Percentiles rank a stretch among this genome's conserved stretches.
These are phyloP conservation scores for Pogonognathellus flavescens DNA, from an alignment of 1,140 invertebrate species.

Conservation along the genomic window DNA sequence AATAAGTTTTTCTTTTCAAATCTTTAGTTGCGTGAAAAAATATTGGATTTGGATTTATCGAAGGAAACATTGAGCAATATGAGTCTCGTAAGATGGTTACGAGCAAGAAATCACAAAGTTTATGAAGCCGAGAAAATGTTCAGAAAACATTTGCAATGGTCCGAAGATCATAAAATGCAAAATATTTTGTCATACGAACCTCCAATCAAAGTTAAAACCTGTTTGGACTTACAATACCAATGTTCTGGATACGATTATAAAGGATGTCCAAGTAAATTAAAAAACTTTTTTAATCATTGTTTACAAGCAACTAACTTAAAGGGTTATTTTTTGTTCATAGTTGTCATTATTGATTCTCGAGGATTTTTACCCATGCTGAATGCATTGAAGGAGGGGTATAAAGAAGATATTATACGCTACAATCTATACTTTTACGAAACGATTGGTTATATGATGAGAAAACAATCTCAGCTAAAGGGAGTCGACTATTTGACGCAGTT, in stretches of 20 bases:
- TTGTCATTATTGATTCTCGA: background rate
- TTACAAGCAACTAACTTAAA: too few species aligned
- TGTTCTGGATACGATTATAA: background rate
- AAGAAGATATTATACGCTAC: background rate
- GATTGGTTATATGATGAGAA: background rate
- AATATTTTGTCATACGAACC: background rate
- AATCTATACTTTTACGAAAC: background rate
- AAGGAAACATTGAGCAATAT: background rate
- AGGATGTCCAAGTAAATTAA: background rate
- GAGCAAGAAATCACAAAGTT: constrained; percentile 54
- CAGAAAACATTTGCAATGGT: constrained; percentile 19
- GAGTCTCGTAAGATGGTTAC: background rate
- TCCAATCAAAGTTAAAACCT: background rate
- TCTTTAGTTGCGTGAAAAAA: background rate
- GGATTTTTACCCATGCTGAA: background rate
- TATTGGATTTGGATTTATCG: background rate
- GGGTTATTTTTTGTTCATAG: background rate
- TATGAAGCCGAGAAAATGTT: constrained; percentile 19
- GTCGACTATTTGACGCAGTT: background rate
- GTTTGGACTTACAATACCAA: background rate
- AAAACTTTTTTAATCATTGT: background rate
- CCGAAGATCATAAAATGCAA: background rate
- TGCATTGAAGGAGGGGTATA: background rate
- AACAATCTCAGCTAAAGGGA: background rate
- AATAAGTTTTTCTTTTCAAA: background rate